Base-by-base conservation (phyloP, 2,797 vertebrate genomes). In the Thamnophis elegans region DNA sequence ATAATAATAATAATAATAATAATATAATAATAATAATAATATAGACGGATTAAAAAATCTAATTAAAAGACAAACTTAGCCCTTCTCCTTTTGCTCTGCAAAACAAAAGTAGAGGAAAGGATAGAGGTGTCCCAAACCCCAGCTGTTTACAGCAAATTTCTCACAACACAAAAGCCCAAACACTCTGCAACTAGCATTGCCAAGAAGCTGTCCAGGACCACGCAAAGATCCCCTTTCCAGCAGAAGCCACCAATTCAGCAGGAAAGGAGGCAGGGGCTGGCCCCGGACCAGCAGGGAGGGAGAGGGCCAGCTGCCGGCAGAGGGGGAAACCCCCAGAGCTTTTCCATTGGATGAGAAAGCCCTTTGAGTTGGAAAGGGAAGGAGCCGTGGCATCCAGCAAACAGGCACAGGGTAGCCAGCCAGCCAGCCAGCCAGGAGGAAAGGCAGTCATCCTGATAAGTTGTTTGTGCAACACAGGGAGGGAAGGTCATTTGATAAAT, bases 401-500 rank as follows among this genome's bases (percentile, higher is more conserved):
- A 10, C 0, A 25, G 20, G 36, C 22, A 7, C 36, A 82, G 73
- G 20, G 47, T 47, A 47, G 18, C n/a, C n/a, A 73, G 62, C 62
- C 11, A 65, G n/a, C 62, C 5, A 78, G 36, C 36, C 1, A 22
- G 36, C 68, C 18, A 42, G 73, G 9, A 25, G 36, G 56, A 54
- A 88, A 54, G 60, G 58, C 51, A 26, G 59, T 55, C 55, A 42
- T 56, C 51, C 85, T 32, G 14, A 88, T n/a, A 93, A 11, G 56
- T 91, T 89, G 92, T 93, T 89, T 93, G 68, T 88, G 68, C 26
- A 16, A 16, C 22, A 26, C 58, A n/a, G 55, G 65, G 56, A 25
- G 68, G 87, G 92, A 89, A 90, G 92, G 92, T 90, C 82, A 55
- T 28, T 89, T 54, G 86, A 93, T 89, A 93, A 91, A 89, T n/a